Conservation (phyloP, 2,888 invertebrate genomes). For the Noctuana brunneofusca region DNA sequence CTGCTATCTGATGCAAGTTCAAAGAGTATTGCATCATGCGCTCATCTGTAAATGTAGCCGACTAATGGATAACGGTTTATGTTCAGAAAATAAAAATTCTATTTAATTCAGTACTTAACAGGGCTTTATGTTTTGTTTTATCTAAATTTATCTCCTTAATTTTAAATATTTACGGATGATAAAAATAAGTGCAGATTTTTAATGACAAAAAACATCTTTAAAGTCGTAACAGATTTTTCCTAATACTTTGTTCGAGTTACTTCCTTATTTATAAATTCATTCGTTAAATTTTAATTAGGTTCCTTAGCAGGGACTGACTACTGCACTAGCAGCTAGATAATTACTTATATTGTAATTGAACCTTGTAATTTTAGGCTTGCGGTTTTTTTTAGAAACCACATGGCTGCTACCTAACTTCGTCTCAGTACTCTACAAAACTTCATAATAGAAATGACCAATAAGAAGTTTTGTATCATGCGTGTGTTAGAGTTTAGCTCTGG, state of each 20-base stretch:
- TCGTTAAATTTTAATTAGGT: too few relatives aligned
- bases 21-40: conserved; percentile 28
- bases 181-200: too few relatives aligned
- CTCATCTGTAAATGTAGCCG: background rate
- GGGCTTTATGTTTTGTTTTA: background rate
- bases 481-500: conserved; percentile 10
- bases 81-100: background rate
- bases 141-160: background rate
- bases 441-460: background rate
- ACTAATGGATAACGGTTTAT: background rate
- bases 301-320: too few relatives aligned
- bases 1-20: conserved; percentile 13
- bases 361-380: background rate
- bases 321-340: too few relatives aligned
- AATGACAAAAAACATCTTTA: too few relatives aligned
- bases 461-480: conserved; percentile 4
- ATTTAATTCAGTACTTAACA: background rate
- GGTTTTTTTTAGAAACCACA: background rate
- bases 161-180: background rate
- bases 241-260: too few relatives aligned
- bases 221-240: too few relatives aligned
- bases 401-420: background rate
- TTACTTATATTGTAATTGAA: too few relatives aligned
- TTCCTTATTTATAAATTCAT: too few relatives aligned
- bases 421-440: background rate